A percentile compares a stretch with the other conserved stretches of the same genome.
phyloP scores from a whole-genome alignment of 1,140 invertebrate species.

The Drosophila burlai region DNA sequence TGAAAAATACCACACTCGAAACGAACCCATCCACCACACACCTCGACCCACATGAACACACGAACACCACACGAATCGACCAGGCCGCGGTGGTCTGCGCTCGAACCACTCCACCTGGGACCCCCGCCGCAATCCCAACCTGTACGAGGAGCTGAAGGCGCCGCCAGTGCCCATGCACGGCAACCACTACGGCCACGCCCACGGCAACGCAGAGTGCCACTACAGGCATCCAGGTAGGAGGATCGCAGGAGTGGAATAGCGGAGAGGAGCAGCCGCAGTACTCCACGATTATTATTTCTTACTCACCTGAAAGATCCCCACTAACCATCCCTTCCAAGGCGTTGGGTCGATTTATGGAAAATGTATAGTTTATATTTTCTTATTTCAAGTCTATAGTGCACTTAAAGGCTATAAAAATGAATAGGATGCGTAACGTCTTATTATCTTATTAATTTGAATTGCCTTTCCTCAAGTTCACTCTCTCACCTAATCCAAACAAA shows the following conservation, averaged over 20 bases:
- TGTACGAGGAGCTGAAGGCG: conserved; percentile 92
- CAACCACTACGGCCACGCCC: conserved; percentile 78
- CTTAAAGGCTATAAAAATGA: background rate
- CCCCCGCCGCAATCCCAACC: conserved; percentile 90
- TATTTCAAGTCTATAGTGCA: background rate
- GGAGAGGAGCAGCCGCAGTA: conserved; percentile 31
- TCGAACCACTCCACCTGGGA: conserved; percentile 94
- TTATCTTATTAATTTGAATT: background rate
- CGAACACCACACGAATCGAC: conserved; percentile 30
- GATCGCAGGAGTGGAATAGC: background rate
- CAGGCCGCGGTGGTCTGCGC: conserved; percentile 85
- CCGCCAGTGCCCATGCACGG: conserved; percentile 86
- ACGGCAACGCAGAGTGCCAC: conserved; percentile 87
- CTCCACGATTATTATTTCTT: conserved; percentile 33
- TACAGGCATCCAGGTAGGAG: conserved; percentile 87
- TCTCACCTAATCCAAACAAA: too few relatives aligned
- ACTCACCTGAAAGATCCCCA: conserved; percentile 1
- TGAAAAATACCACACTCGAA: conserved; percentile 48
- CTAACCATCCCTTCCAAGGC: background rate
- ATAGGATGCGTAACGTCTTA: background rate
- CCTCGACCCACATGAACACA: conserved; percentile 23
- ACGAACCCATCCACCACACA: conserved; percentile 47
- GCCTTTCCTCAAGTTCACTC: too few relatives aligned
- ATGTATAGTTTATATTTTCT: background rate
- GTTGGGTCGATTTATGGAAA: conserved; percentile 1